Evolutionary conservation across 2,113 vertebrate genomes (phyloP), one percentile per base, ranked within the genome.

Genomic region (Copsychus sechellarum): DNA sequence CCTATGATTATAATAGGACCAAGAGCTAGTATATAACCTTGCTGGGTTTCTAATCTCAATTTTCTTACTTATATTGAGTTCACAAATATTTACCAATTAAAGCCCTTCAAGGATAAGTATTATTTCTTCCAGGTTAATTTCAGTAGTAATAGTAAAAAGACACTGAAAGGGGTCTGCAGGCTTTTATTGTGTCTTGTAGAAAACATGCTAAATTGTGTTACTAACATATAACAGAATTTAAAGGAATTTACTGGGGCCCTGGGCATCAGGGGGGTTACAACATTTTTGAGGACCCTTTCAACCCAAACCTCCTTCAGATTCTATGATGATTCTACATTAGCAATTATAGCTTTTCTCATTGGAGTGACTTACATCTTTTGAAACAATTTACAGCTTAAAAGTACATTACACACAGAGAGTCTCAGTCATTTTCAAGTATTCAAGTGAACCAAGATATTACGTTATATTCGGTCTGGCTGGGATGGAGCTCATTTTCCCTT

Each of bases 181-280:
- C 8, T 70, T 87, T 25, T 34, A 7, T 3, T 81, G 9, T 40
- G 4, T 9, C 33, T 66, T 78, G 65, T 23, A 51, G 43, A 53
- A 45, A 61, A 15, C 8, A 31, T 31, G 2, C 21, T 61, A 2
- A 73, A 47, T 20, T 40, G 0, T 24, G 12, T 54, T 48, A n/a
- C 25, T 77, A 76, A 43, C 15, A 65, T 26, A 13, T 21, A 48
- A 57, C 4, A 66, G n/a, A 65, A 74, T 58, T 53, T 40, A 90
- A 62, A 67, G 8, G 6, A 81, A 24, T 61, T 8, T 62, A 3
- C 15, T 62, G 16, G 13, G 24, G 17, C 6, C 13, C 29, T 56
- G n/a, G 8, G 2, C 21, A n/a, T 45, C 24, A n/a, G 12, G 12
- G 7, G 1, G 0, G 25, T 45, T 71, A 13, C 40, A 34, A 14